Percentiles rank a stretch among this genome's conserved stretches.
phyloP scores from a whole-genome alignment of 2,888 invertebrate genomes.

The Salpingus planirostris region DNA sequence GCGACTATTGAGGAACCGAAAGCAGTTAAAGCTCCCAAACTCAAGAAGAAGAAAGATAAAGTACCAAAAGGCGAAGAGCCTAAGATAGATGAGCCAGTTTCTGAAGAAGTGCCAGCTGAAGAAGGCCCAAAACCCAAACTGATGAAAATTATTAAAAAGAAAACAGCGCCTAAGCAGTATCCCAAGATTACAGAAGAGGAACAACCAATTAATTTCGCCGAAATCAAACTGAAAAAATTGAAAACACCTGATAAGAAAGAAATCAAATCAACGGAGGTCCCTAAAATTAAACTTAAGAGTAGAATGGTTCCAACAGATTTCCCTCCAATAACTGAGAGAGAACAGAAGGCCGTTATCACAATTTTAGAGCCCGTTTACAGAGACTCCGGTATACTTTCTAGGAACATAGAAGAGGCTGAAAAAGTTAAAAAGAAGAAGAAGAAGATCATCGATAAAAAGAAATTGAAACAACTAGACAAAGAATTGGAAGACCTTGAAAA shows the following conservation, averaged over 20 bases:
- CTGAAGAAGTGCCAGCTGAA: slow-evolving; percentile 9
- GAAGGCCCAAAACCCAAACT: slow-evolving; percentile 22
- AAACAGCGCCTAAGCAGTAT: slow-evolving; percentile 16
- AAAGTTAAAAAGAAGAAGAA: slow-evolving; percentile 33
- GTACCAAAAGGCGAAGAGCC: slow-evolving; percentile 4
- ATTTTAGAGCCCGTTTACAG: slow-evolving; percentile 33
- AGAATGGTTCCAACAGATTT: slow-evolving; percentile 51
- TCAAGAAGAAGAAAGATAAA: slow-evolving; percentile 13
- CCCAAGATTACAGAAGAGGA: slow-evolving; percentile 30
- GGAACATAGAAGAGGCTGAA: slow-evolving; percentile 44
- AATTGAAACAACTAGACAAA: slow-evolving; percentile 40
- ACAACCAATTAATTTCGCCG: slow-evolving; percentile 40
- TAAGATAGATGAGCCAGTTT: slow-evolving; percentile 1
- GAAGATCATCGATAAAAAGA: slow-evolving; percentile 29
- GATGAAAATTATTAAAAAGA: slow-evolving; percentile 25
- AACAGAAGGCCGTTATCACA: slow-evolving; percentile 33
- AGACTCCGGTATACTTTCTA: slow-evolving; percentile 41
- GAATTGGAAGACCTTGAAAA: slow-evolving; percentile 38
- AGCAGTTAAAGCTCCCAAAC: slow-evolving; percentile 19
- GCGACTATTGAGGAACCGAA: slow-evolving; percentile 3
- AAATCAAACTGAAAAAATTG: slow-evolving; percentile 53
- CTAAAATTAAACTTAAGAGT: slow-evolving; percentile 62
- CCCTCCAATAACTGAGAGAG: slow-evolving; percentile 33
- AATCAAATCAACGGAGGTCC: slow-evolving; percentile 41
- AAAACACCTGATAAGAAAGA: slow-evolving; percentile 31